Conservation (phyloP, 2,888 invertebrate species). For the Lasiommata megera region DNA sequence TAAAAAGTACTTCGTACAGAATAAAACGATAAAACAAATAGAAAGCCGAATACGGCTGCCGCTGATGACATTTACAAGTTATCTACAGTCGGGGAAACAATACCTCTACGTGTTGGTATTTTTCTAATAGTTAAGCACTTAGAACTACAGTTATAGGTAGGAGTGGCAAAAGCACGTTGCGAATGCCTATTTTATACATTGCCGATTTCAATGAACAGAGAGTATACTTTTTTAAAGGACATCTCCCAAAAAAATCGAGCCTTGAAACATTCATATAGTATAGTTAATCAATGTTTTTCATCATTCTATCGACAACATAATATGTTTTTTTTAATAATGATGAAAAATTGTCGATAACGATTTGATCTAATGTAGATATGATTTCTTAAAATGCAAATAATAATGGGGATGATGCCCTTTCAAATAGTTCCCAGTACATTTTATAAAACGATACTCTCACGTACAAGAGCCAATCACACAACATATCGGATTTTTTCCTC, state of each 20-base stretch:
- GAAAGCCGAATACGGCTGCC: slow-evolving; percentile 41
- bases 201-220: background rate
- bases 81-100: slow-evolving; percentile 48
- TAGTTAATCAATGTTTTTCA: too few species aligned
- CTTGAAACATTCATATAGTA: too few species aligned
- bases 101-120: slow-evolving; percentile 16
- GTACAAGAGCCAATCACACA: background rate
- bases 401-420: too few species aligned
- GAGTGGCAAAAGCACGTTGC: slow-evolving; percentile 1
- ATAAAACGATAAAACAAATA: slow-evolving; percentile 30
- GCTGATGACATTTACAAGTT: slow-evolving; percentile 26
- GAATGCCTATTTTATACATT: background rate
- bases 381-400: too few species aligned
- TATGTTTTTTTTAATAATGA: too few species aligned
- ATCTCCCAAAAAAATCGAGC: too few species aligned
- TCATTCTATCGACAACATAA: too few species aligned
- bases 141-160: slow-evolving; percentile 2
- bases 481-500: slow-evolving; percentile 36
- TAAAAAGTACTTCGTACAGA: slow-evolving; percentile 25
- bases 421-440: too few species aligned
- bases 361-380: too few species aligned
- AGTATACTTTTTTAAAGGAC: too few species aligned
- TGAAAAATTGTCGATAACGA: too few species aligned
- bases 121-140: background rate
- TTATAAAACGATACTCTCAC: too few species aligned